Evolutionary conservation across 1,140 invertebrate genomes (phyloP).

Genomic region (Forficula auricularia): DNA sequence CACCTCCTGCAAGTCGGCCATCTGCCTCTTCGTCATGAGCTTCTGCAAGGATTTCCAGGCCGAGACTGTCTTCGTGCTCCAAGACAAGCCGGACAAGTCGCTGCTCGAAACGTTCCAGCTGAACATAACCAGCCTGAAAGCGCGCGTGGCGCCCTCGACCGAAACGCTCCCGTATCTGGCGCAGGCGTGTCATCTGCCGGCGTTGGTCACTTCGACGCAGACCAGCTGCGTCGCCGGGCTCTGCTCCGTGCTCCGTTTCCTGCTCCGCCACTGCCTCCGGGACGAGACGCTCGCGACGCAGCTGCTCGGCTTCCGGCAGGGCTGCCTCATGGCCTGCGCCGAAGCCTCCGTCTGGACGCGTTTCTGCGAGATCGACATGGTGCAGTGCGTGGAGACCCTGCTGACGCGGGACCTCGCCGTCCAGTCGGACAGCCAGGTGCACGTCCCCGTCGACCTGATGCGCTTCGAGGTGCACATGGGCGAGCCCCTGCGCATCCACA

Average conservation of each 20-base stretch:
- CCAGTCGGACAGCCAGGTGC: constrained; percentile 1
- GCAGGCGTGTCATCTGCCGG: constrained; percentile 35
- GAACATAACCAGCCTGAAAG: constrained; percentile 18
- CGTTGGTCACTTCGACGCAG: constrained; percentile 28
- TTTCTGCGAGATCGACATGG: constrained; percentile 75
- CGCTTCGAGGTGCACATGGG: constrained; percentile 71
- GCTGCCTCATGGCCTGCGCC: constrained; percentile 61
- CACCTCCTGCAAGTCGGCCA: constrained; percentile 26
- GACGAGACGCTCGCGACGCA: constrained; percentile 7
- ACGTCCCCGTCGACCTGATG: constrained; percentile 42
- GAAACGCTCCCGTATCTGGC: constrained; percentile 21
- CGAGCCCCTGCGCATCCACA: constrained; percentile 71
- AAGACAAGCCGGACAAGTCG: neutral
- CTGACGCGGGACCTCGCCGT: constrained; percentile 1
- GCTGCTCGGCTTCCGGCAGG: constrained; percentile 52
- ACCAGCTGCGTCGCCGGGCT: constrained; percentile 44
- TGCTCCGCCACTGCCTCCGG: constrained; percentile 30
- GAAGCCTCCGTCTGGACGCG: constrained; percentile 80
- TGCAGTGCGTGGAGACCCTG: constrained; percentile 31
- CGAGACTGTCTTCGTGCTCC: constrained; percentile 18
- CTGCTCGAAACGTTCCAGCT: constrained; percentile 18
- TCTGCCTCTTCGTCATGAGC: constrained; percentile 25
- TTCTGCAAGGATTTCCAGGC: constrained; percentile 23
- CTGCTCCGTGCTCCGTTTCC: constrained; percentile 41
- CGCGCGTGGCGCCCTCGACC: constrained; percentile 15